Evolutionary conservation across 2,113 vertebrate species (phyloP).

Genomic region (Taurulus bubalis): DNA sequence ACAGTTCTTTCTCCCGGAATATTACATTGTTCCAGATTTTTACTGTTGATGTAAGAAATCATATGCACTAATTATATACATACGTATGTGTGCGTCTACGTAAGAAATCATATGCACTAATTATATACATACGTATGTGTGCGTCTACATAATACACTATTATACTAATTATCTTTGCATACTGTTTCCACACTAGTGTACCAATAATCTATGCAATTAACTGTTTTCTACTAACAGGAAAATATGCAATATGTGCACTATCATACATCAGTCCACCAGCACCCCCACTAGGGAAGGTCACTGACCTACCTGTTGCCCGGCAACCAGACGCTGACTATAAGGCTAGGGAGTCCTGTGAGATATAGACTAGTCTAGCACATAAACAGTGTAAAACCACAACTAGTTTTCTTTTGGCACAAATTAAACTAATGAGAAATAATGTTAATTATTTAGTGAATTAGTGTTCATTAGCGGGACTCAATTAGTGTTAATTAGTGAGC

Average conservation of each 20-base stretch:
- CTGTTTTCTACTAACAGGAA: not conserved
- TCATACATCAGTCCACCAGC: not conserved
- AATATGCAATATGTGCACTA: not conserved
- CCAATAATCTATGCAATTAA: not conserved
- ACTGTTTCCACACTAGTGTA: not conserved
- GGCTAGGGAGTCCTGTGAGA: not conserved
- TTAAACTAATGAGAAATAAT: not conserved
- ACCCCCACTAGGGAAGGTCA: not conserved
- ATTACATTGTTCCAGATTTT: conserved; percentile 4
- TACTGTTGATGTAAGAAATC: not conserved
- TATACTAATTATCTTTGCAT: not conserved
- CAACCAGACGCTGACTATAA: not conserved
- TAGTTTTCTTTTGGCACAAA: not conserved
- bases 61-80: not conserved
- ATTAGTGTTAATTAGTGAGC: not conserved
- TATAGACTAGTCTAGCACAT: not conserved
- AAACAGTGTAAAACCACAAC: not conserved
- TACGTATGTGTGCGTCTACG: too few relatives aligned
- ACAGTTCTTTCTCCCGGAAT: not conserved
- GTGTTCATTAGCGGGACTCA: not conserved
- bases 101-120: not conserved
- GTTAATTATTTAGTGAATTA: not conserved
- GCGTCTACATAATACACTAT: not conserved
- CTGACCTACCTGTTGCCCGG: conserved; percentile 11
- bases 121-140: not conserved